phyloP scores from a whole-genome alignment of 2,113 vertebrate species.

The Sander lucioperca region DNA sequence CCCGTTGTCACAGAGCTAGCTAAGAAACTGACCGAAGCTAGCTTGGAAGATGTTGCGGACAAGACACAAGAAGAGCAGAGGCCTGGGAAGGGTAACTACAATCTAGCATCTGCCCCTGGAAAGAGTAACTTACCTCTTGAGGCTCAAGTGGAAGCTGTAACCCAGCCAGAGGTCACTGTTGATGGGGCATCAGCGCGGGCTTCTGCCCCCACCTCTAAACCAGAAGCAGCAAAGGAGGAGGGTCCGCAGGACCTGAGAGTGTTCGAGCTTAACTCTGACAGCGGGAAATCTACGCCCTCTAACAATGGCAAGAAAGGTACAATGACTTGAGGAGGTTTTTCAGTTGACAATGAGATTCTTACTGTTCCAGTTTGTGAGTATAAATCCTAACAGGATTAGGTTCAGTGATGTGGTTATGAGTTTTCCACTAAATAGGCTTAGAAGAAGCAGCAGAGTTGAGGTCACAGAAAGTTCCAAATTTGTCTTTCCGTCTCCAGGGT shows the following conservation, averaged over 20 bases:
- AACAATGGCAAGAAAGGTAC: conserved; percentile 98
- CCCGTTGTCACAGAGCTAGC: conserved; percentile 43
- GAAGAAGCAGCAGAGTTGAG: not conserved
- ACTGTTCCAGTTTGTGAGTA: not conserved
- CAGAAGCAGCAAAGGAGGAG: conserved; percentile 88
- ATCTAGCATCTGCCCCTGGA: not conserved
- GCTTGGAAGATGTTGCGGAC: conserved; percentile 64
- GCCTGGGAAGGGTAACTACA: conserved; percentile 25
- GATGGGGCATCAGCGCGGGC: conserved; percentile 28
- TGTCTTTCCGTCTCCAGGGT: conserved; percentile 82
- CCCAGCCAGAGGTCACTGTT: conserved; percentile 37
- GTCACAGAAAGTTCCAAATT: not conserved
- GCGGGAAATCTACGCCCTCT: conserved; percentile 97
- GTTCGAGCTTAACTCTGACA: conserved; percentile 98
- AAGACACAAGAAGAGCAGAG: conserved; percentile 44
- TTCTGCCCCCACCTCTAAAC: conserved; percentile 66
- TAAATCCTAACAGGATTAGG: conserved; percentile 2
- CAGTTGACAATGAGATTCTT: not conserved
- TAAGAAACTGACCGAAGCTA: conserved; percentile 71
- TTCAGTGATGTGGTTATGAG: not conserved
- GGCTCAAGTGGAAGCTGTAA: conserved; percentile 31
- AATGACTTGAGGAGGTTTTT: not conserved
- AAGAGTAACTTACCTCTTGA: conserved; percentile 35
- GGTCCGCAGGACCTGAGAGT: conserved; percentile 91
- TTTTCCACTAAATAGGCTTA: conserved; percentile 34